A percentile compares a stretch with the other conserved stretches of the same genome.
Evolutionary conservation across 2,797 vertebrate species (phyloP).

Genomic region (Molossus molossus): DNA sequence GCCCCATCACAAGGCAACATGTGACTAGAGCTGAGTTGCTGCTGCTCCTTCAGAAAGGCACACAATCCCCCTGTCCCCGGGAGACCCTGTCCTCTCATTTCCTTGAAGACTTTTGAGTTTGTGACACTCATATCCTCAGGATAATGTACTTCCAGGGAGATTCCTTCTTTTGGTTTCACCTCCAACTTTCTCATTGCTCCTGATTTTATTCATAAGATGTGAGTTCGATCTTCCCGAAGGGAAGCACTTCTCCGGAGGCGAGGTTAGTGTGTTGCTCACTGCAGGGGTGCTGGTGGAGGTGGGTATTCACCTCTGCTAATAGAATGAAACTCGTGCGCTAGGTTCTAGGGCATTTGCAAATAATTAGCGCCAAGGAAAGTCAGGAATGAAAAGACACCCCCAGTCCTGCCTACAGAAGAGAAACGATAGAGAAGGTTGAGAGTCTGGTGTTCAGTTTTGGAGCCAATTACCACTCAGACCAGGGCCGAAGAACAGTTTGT

Average conservation of each 20-base stretch:
- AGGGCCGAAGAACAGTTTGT: constrained; percentile 10
- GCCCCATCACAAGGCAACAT: neutral
- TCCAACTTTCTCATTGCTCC: neutral
- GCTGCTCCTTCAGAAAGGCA: neutral
- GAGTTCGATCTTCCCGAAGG: neutral
- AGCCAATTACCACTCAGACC: constrained; percentile 17
- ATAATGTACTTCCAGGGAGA: neutral
- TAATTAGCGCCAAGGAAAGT: neutral
- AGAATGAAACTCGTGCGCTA: neutral
- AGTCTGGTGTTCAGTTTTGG: constrained; percentile 26
- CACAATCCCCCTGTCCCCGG: neutral
- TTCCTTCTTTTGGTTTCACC: neutral
- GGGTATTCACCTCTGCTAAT: neutral
- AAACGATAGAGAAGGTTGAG: neutral
- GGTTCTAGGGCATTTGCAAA: neutral
- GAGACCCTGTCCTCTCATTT: neutral
- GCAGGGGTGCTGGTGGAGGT: neutral
- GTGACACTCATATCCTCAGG: rapidly evolving
- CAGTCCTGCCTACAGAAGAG: constrained; percentile 12
- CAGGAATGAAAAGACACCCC: constrained; percentile 45
- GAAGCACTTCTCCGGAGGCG: neutral
- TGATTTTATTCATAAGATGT: neutral
- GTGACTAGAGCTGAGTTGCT: neutral
- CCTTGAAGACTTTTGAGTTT: neutral
- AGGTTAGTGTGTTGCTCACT: neutral